phyloP scores from a whole-genome alignment of 2,888 invertebrate genomes.

The Strigamia crassipes region DNA sequence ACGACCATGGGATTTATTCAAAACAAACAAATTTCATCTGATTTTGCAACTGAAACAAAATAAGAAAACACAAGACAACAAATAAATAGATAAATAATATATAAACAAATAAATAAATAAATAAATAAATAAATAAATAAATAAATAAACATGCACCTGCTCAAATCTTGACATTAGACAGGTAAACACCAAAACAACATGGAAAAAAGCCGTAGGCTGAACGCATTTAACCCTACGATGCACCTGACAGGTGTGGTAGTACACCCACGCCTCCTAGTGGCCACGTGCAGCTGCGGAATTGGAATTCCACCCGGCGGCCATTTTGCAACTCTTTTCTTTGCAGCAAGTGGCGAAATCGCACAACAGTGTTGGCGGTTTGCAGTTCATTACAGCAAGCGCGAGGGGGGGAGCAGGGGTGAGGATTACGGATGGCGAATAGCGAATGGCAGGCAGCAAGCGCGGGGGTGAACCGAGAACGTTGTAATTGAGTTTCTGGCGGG shows the following conservation, averaged over 20 bases:
- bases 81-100: no score
- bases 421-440: no score
- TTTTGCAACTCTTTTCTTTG: background rate
- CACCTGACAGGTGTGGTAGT: background rate
- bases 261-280: background rate
- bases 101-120: no score
- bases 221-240: constrained; percentile 2
- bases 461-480: background rate
- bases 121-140: no score
- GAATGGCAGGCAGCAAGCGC: background rate
- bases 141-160: background rate
- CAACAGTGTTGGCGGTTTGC: background rate
- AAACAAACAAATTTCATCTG: background rate
- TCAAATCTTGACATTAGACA: background rate
- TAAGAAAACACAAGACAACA: no score
- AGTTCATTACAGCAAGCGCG: background rate
- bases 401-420: no score
- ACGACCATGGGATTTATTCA: background rate
- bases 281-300: no score
- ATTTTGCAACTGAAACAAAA: background rate
- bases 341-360: background rate
- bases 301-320: background rate
- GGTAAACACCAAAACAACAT: background rate
- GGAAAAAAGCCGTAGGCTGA: no score
- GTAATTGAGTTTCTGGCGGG: constrained; percentile 4